Percentiles rank a stretch among this genome's conserved stretches.
phyloP scores from a whole-genome alignment of 1,140 invertebrate genomes.

The Eueides isabella region DNA sequence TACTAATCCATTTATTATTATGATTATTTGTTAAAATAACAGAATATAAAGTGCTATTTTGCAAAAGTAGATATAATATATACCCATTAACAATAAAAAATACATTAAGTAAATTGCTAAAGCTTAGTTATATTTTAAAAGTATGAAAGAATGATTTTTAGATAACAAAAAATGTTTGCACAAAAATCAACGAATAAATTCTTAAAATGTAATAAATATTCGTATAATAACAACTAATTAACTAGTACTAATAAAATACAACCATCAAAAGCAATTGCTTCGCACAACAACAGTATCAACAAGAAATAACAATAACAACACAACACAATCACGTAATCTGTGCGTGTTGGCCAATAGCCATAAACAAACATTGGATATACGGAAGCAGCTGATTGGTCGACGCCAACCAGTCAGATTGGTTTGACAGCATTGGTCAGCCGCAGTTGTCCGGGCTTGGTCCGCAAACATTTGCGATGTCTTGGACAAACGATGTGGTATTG shows the following conservation, averaged over 20 bases:
- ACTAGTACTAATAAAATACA: not conserved
- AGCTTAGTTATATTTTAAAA: too few species aligned
- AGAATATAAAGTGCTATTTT: too few species aligned
- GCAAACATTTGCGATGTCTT: slow-evolving; percentile 54
- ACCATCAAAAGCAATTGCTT: not conserved
- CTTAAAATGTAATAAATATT: not conserved
- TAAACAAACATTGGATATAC: slow-evolving; percentile 66
- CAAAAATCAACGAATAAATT: too few species aligned
- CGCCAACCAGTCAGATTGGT: slow-evolving; percentile 38
- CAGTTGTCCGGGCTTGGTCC: slow-evolving; percentile 28
- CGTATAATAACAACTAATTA: not conserved
- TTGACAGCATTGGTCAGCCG: slow-evolving; percentile 39
- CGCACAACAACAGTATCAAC: not conserved
- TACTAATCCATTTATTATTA: too few species aligned
- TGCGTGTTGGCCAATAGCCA: slow-evolving; percentile 57
- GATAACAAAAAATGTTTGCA: too few species aligned
- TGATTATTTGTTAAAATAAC: too few species aligned
- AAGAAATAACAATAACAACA: not conserved
- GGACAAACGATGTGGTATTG: slow-evolving; percentile 55
- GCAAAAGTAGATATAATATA: too few species aligned
- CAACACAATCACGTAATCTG: slow-evolving; percentile 53
- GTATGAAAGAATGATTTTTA: too few species aligned
- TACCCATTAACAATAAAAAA: too few species aligned
- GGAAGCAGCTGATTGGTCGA: slow-evolving; percentile 53
- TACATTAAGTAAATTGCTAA: too few species aligned